Evolutionary conservation across 2,797 vertebrate species (phyloP), one percentile per base, ranked within the genome.

Genomic region (Xyrichtys novacula): DNA sequence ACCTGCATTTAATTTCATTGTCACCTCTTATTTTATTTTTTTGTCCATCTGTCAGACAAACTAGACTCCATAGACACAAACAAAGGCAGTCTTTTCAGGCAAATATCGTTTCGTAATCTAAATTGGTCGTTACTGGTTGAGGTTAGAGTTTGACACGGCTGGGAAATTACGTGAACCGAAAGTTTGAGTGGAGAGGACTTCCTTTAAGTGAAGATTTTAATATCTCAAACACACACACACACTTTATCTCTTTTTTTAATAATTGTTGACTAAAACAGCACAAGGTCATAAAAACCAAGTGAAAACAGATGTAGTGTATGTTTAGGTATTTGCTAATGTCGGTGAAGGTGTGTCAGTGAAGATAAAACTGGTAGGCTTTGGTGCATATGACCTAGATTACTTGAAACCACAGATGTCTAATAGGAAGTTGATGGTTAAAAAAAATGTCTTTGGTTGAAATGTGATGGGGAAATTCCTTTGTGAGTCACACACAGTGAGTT

Each of bases 381-480:
- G 29, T 77, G 65, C 78, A 65, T 65, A 70, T 84, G 83, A 82
- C 85, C 83, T 72, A 83, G 58, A 86, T 89, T 84, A 42, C 50
- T 78, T 36, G 64, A 77, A 58, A 70, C 62, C 44, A 70, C 58
- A 52, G 40, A 64, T 65, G 56, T 78, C 48, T 50, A 74, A 63
- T 54, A 80, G 73, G 74, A 84, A 78, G 73, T 26, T 50, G 61
- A 85, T 66, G 71, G 65, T 66, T 65, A 65, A 52, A 74, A 77
- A 75, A 50, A 79, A 55, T 58, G 71, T 66, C 65, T 79, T 78
- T 80, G 80, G 74, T 84, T 75, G 74, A 78, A 80, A 84, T 72
- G 76, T 81, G 61, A 71, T 58, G 23, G 84, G 90, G 85, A 83
- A 88, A 89, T 88, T 90, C 88, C 88, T 91, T 55, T 55, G 80